phyloP scores from a whole-genome alignment of 2,888 invertebrate species.

The Nymphalis urticae region DNA sequence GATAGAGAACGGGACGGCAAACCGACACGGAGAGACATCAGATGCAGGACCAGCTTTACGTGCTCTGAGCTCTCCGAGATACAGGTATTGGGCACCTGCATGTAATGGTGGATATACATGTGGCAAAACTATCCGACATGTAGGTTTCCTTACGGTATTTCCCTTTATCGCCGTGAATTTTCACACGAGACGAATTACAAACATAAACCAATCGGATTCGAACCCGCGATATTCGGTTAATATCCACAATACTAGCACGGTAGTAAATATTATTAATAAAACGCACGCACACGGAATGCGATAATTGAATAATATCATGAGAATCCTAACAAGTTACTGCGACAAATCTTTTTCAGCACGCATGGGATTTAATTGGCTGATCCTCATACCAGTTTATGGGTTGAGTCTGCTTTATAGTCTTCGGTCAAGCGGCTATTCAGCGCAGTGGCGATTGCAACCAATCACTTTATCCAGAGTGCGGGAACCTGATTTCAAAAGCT shows the following conservation, averaged over 20 bases:
- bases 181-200: too few species aligned
- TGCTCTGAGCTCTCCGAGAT: too few species aligned
- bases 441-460: constrained; percentile 14
- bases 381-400: constrained; percentile 24
- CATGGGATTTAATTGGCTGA: constrained; percentile 64
- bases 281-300: constrained; percentile 19
- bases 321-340: constrained; percentile 67
- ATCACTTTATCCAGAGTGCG: constrained; percentile 7
- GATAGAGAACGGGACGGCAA: too few species aligned
- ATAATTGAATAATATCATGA: constrained; percentile 22
- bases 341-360: constrained; percentile 73
- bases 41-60: too few species aligned
- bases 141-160: too few species aligned
- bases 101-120: too few species aligned
- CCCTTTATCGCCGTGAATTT: too few species aligned
- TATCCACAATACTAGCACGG: background rate
- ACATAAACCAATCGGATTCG: too few species aligned
- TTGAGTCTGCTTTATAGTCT: constrained; percentile 9
- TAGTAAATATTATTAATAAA: constrained; percentile 12
- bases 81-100: too few species aligned
- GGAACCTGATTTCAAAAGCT: constrained; percentile 8
- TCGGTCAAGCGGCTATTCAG: constrained; percentile 22
- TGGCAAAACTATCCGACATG: too few species aligned
- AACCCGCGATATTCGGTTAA: background rate
- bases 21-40: too few species aligned